phyloP scores from a whole-genome alignment of 2,797 vertebrate genomes.

The Ambastaia sidthimunki region DNA sequence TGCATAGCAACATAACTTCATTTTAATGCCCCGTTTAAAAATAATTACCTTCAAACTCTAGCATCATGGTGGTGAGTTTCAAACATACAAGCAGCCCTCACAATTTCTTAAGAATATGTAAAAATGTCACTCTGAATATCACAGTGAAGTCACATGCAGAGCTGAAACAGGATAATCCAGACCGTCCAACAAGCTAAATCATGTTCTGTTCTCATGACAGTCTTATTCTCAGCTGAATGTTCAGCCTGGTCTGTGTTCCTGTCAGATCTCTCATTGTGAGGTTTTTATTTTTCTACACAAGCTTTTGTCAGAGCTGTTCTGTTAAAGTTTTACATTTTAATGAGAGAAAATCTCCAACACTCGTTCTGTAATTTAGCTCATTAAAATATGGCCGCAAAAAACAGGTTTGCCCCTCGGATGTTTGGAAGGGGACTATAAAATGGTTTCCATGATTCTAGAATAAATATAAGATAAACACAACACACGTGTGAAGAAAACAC shows the following conservation, averaged over 20 bases:
- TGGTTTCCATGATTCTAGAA: not conserved
- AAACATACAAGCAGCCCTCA: not conserved
- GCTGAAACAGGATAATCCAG: slow-evolving; percentile 4
- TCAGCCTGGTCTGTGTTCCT: not conserved
- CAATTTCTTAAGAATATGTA: too few species aligned
- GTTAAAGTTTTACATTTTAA: slow-evolving; percentile 53
- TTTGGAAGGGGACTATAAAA: slow-evolving; percentile 12
- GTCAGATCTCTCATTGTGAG: slow-evolving; percentile 29
- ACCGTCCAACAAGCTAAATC: slow-evolving; percentile 19
- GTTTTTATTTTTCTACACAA: slow-evolving; percentile 31
- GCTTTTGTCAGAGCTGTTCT: slow-evolving; percentile 24
- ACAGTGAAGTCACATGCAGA: not conserved
- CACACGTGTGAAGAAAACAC: not conserved
- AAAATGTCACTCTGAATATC: not conserved
- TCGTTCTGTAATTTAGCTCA: slow-evolving; percentile 39
- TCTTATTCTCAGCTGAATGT: not conserved
- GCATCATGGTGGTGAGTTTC: not conserved
- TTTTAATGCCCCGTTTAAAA: too few species aligned
- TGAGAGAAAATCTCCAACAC: slow-evolving; percentile 40
- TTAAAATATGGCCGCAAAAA: slow-evolving; percentile 43
- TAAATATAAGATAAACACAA: too few species aligned
- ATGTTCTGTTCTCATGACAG: slow-evolving; percentile 14
- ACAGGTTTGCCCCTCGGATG: slow-evolving; percentile 30
- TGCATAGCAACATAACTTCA: too few species aligned
- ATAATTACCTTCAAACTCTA: not conserved